Conservation (phyloP, 2,888 invertebrate genomes). For the Endotricha flammealis region DNA sequence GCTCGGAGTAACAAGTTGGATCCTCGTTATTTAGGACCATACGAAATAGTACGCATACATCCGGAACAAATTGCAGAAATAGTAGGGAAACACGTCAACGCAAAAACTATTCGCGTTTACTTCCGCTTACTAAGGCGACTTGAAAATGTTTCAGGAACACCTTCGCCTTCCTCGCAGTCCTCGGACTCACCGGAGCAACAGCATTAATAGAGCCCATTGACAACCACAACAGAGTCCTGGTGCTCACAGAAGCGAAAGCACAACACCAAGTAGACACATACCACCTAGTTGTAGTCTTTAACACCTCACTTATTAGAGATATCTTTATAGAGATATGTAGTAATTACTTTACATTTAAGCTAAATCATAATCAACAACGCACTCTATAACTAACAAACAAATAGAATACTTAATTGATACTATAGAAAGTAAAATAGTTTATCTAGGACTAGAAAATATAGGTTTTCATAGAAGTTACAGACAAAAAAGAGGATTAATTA, state of each 20-base stretch:
- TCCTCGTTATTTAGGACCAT: constrained; percentile 20
- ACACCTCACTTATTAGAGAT: constrained; percentile 10
- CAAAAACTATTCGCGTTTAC: constrained; percentile 26
- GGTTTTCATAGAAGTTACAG: constrained; percentile 8
- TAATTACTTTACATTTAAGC: constrained; percentile 15
- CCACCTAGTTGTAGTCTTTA: constrained; percentile 6
- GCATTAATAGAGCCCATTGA: constrained; percentile 5
- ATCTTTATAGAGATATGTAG: constrained; percentile 17
- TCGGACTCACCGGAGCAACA: constrained; percentile 17
- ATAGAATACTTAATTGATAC: constrained; percentile 20
- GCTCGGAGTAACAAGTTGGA: constrained; percentile 23
- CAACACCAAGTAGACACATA: constrained; percentile 3
- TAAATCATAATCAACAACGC: constrained; percentile 9
- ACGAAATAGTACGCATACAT: constrained; percentile 25
- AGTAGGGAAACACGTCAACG: constrained; percentile 26
- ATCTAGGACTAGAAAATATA: constrained; percentile 18
- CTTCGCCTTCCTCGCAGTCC: constrained; percentile 19
- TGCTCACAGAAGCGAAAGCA: constrained; percentile 8
- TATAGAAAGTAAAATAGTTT: constrained; percentile 19
- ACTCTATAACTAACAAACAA: constrained; percentile 1
- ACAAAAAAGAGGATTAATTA: constrained; percentile 15
- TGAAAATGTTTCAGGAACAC: constrained; percentile 23
- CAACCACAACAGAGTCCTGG: constrained; percentile 5
- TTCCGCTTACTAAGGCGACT: constrained; percentile 22
- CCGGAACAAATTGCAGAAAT: constrained; percentile 27